phyloP scores from a whole-genome alignment of 2,888 invertebrate genomes.

The Trileptium ribeirensis region DNA sequence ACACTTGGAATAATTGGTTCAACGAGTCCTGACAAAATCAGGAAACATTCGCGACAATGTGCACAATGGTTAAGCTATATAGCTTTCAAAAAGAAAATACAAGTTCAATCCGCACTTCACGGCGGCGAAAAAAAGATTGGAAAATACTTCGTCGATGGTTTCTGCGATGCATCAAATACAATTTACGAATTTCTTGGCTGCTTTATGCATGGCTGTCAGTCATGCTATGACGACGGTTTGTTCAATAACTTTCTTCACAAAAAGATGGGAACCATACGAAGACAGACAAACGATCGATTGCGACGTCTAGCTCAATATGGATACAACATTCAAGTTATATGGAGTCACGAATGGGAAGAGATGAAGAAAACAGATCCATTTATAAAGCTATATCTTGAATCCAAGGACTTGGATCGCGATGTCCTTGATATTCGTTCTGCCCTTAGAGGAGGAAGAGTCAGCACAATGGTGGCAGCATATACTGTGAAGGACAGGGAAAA shows the following conservation, averaged over 20 bases:
- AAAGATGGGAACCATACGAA: neutral
- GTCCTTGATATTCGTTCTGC: too few species aligned
- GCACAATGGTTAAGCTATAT: constrained; percentile 32
- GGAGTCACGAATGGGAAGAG: constrained; percentile 39
- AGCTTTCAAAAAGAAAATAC: too few species aligned
- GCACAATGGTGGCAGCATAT: constrained; percentile 39
- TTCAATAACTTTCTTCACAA: neutral
- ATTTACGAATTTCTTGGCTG: constrained; percentile 38
- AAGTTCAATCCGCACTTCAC: constrained; percentile 15
- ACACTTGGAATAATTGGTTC: constrained; percentile 30
- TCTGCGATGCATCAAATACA: neutral
- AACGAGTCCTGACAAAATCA: constrained; percentile 21
- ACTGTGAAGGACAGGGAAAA: constrained; percentile 31
- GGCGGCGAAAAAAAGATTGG: constrained; percentile 28
- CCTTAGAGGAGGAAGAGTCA: constrained; percentile 43
- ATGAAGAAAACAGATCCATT: constrained; percentile 25
- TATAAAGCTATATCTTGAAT: neutral
- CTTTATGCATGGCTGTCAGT: constrained; percentile 35
- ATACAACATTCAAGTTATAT: constrained; percentile 31
- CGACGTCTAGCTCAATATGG: constrained; percentile 21
- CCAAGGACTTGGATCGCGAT: too few species aligned
- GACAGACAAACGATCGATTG: neutral
- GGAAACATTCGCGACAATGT: constrained; percentile 18
- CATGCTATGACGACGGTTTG: neutral
- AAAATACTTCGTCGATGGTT: constrained; percentile 32